Base-by-base conservation (phyloP, 2,113 vertebrate genomes). In the Catagonus wagneri region DNA sequence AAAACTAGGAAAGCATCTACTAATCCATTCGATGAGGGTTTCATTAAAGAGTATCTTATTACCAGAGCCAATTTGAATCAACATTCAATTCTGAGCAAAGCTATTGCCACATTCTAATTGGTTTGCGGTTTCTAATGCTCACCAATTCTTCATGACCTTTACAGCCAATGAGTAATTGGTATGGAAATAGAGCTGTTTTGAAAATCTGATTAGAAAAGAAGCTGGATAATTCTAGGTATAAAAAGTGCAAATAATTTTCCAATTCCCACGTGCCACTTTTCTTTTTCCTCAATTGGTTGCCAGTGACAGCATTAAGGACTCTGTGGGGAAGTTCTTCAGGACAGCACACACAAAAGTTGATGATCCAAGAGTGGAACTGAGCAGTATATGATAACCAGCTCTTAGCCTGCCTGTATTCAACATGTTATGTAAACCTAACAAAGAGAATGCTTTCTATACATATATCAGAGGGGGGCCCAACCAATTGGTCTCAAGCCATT, bases 161-260 rank as follows among this genome's bases (percentile, higher is more conserved):
- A 85, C 1, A 90, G 61, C 75, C 84, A 97, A 65, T 93, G 78
- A 97, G 34, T 78, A 94, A 94, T 93, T 92, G 11, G 0, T 93
- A 96, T 85, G 78, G 85, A 96, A 95, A 96, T 95, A 1, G 71
- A 60, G 14, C 34, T 95, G 72, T 89, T 97, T 92, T 84, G 36
- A 96, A 96, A 96, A 93, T 93, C 89, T 92, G 86, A 86, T 96
- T 94, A 72, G 66, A 90, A 76, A 94, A 71, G 89, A 8, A 81
- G 61, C 60, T 94, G 83, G 29, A 39, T 87, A 85, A 63, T 72
- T 94, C 91, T 91, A 94, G 75, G 36, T 87, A 66, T 88, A 88
- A 86, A 50, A 79, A 90, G 39, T 68, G 1, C 36, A 96, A 88
- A 90, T 93, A 36, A 90, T 97, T 97, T 95, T 95, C 71, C 85